Percentiles rank a stretch among this genome's conserved stretches.
Evolutionary conservation across 2,113 vertebrate genomes (phyloP).

Genomic region (Calidris pygmaea): DNA sequence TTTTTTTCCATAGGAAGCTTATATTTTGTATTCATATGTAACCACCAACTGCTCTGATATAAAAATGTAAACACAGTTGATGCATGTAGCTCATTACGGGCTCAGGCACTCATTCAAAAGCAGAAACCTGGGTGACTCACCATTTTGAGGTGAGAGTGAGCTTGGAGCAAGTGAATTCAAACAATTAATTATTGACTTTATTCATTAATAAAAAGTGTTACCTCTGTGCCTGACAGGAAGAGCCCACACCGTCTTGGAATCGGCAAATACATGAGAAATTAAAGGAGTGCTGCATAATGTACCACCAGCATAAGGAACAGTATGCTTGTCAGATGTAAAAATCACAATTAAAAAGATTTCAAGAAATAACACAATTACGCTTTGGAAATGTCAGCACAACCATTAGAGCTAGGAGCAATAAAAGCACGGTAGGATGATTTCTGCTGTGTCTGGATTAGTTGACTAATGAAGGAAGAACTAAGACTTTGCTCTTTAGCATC

Average conservation of each 20-base stretch:
- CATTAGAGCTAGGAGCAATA: background rate
- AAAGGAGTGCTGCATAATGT: background rate
- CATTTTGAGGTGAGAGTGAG: background rate
- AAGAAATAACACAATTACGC: background rate
- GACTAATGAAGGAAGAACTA: background rate
- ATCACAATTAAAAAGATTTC: constrained; percentile 8
- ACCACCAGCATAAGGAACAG: background rate
- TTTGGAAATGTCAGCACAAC: constrained; percentile 20
- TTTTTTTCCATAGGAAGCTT: background rate
- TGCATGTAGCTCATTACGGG: background rate
- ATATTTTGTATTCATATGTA: background rate
- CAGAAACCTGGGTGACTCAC: constrained; percentile 3
- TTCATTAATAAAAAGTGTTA: background rate
- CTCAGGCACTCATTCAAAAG: background rate
- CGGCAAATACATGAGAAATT: background rate
- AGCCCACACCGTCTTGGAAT: background rate
- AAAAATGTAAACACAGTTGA: background rate
- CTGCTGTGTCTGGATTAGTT: background rate
- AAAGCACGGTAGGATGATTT: background rate
- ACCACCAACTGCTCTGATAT: background rate
- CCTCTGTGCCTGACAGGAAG: background rate
- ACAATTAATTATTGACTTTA: background rate
- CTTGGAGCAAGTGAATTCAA: background rate
- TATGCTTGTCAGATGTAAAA: constrained; percentile 8
- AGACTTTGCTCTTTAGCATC: background rate